phyloP scores from a whole-genome alignment of 2,888 invertebrate species.

The Ornithoptera priamus region DNA sequence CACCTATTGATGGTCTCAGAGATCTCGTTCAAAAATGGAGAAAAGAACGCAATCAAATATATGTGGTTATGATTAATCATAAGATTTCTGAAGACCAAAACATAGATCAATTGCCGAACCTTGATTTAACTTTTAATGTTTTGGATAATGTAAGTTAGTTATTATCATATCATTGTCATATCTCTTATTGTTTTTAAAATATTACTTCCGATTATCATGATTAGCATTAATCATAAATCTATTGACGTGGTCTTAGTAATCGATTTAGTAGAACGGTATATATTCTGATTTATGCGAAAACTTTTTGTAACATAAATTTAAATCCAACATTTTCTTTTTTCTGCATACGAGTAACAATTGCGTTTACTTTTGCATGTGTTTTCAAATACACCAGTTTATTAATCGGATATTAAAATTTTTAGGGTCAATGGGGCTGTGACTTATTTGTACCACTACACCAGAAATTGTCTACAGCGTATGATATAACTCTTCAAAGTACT shows the following conservation, averaged over 20 bases:
- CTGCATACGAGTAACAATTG: no score
- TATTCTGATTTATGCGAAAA: neutral
- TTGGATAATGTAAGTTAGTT: constrained; percentile 42
- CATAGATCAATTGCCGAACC: constrained; percentile 44
- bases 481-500: constrained; percentile 37
- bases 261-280: neutral
- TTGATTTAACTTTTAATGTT: constrained; percentile 45
- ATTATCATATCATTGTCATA: no score
- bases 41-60: constrained; percentile 41
- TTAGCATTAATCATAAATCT: neutral
- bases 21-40: constrained; percentile 45
- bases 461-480: constrained; percentile 18
- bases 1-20: constrained; percentile 42
- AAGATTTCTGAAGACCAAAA: constrained; percentile 39
- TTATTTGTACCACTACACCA: constrained; percentile 41
- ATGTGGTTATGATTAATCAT: constrained; percentile 46
- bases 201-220: constrained; percentile 15
- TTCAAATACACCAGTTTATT: neutral
- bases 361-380: no score
- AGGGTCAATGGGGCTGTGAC: constrained; percentile 47
- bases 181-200: neutral
- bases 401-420: constrained; percentile 29
- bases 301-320: neutral
- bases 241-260: neutral
- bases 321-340: no score